Percentiles rank a stretch among this genome's conserved stretches.
These are phyloP conservation scores for Ichneumoninae sp. DNA, from an alignment of 2,888 invertebrate species.

Conservation along the genomic window DNA sequence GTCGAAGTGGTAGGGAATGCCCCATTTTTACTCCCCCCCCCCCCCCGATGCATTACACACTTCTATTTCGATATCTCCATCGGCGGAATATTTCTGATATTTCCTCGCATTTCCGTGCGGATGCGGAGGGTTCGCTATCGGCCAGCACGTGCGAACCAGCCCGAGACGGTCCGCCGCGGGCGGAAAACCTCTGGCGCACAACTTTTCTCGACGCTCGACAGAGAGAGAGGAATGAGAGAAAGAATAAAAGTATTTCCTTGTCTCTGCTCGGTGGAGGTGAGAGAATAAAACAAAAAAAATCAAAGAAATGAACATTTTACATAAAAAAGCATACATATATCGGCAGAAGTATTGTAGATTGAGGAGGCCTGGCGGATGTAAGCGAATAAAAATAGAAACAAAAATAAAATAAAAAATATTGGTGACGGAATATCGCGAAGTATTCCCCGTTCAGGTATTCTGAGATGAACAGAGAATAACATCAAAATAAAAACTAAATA, in stretches of 20 bases:
- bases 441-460: constrained; percentile 49
- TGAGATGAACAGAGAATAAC: constrained; percentile 16
- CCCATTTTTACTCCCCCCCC: background rate
- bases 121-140: constrained; percentile 8
- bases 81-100: constrained; percentile 48
- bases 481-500: background rate
- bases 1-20: too few relatives aligned
- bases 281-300: constrained; percentile 23
- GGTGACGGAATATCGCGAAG: constrained; percentile 35
- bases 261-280: constrained; percentile 45
- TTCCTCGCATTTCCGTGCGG: constrained; percentile 36
- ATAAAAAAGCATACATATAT: background rate
- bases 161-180: constrained; percentile 23
- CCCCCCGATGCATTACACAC: background rate
- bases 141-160: constrained; percentile 60
- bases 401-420: constrained; percentile 26
- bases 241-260: constrained; percentile 66
- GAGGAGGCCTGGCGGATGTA: background rate
- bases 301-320: background rate
- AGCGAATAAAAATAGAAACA: background rate
- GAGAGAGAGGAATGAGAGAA: background rate
- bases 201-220: constrained; percentile 55
- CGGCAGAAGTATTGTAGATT: background rate
- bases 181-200: constrained; percentile 40
- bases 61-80: constrained; percentile 18